Evolutionary conservation across 2,888 invertebrate species (phyloP).

Genomic region (Leptopilina myrica): DNA sequence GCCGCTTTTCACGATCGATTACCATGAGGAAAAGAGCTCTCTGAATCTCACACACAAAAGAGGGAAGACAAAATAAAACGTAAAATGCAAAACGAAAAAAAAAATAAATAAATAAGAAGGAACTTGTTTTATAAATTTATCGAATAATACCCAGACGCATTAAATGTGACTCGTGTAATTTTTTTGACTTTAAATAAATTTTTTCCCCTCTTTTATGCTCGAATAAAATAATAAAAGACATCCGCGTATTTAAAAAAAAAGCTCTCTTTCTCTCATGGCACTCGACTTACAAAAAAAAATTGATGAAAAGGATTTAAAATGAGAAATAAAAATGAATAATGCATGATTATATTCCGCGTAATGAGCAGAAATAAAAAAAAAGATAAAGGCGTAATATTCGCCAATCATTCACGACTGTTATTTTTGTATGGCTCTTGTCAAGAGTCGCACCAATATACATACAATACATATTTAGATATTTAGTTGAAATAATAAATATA

Average conservation of each 20-base stretch:
- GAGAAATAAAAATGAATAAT: constrained; percentile 56
- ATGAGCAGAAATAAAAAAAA: constrained; percentile 53
- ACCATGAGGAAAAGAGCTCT: constrained; percentile 32
- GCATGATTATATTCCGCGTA: constrained; percentile 52
- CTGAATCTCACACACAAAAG: constrained; percentile 45
- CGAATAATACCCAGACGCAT: constrained; percentile 14
- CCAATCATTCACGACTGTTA: constrained; percentile 73
- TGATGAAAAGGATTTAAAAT: constrained; percentile 48
- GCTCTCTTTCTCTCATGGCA: constrained; percentile 40
- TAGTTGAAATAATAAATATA: constrained; percentile 60
- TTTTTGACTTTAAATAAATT: not conserved
- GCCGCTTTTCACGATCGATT: constrained; percentile 38
- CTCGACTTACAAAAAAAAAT: constrained; percentile 48
- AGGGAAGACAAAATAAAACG: constrained; percentile 32
- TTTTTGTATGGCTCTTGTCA: constrained; percentile 73
- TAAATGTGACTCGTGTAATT: constrained; percentile 6
- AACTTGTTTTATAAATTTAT: constrained; percentile 27
- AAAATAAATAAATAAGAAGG: constrained; percentile 24
- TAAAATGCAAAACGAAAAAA: constrained; percentile 32
- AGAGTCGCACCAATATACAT: constrained; percentile 65
- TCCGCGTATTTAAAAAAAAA: not conserved
- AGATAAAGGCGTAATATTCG: constrained; percentile 60
- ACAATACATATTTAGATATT: constrained; percentile 61
- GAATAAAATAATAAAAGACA: not conserved
- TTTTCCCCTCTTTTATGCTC: constrained; percentile 15